Evolutionary conservation across 2,797 vertebrate species (phyloP).

Genomic region (Denticeps clupeoides): DNA sequence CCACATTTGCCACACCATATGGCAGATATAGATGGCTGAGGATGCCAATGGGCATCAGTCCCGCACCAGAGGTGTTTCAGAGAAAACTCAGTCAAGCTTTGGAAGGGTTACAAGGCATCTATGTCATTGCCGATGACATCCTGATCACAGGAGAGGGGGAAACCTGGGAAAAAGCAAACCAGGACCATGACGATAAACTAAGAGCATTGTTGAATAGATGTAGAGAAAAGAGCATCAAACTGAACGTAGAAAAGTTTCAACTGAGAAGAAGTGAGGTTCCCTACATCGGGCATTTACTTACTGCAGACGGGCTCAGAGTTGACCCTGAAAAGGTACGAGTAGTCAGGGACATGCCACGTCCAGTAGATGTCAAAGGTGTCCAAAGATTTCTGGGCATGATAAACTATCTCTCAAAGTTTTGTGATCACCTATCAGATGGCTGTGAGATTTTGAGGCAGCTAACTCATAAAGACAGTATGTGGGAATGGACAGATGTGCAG

Average conservation of each 20-base stretch:
- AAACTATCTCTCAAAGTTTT: slow-evolving; percentile 5
- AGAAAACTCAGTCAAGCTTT: slow-evolving; percentile 2
- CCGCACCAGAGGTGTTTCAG: slow-evolving; percentile 6
- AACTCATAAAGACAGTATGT: background rate
- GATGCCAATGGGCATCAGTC: slow-evolving; percentile 11
- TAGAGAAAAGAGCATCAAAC: slow-evolving; percentile 9
- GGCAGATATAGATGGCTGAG: slow-evolving; percentile 7
- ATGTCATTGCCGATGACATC: slow-evolving; percentile 6
- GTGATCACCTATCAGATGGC: background rate
- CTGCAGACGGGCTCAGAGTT: slow-evolving; percentile 7
- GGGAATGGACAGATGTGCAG: slow-evolving; percentile 8
- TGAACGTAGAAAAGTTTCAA: slow-evolving; percentile 15
- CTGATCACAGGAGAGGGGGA: slow-evolving; percentile 4
- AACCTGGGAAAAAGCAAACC: background rate
- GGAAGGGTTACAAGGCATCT: background rate
- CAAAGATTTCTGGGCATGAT: slow-evolving; percentile 3
- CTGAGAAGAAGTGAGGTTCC: background rate
- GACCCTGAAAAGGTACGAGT: slow-evolving; percentile 7
- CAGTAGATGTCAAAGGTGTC: slow-evolving; percentile 5
- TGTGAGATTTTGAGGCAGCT: background rate
- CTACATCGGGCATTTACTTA: slow-evolving; percentile 16
- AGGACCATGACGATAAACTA: slow-evolving; percentile 2
- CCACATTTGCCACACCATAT: slow-evolving; percentile 17
- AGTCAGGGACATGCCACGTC: slow-evolving; percentile 3
- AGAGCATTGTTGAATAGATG: slow-evolving; percentile 7